Evolutionary conservation across 2,888 invertebrate species (phyloP), one percentile per base, ranked within the genome.

Genomic region (Drepanosiphum platanoidis): DNA sequence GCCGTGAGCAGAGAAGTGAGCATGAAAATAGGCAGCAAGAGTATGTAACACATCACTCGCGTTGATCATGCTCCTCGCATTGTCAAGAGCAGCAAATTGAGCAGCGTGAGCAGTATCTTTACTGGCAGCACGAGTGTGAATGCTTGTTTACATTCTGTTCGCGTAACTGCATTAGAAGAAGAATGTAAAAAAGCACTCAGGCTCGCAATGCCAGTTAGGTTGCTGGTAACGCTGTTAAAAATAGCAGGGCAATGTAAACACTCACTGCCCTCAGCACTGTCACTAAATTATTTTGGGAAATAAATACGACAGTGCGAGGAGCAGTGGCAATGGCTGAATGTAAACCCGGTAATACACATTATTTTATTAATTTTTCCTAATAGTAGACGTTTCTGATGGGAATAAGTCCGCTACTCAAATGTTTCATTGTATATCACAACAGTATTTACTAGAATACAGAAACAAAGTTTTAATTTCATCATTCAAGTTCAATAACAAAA

Each of bases 271-370:
- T 9, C 61, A 15, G 9, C 9, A 9, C 39, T 39, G 5, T 39
- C 39, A 39, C 39, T 39, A 9, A 61, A 61, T 5, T 61, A 61
- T 61, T 61, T 61, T 61, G 61, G 61, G 5, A 61, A 27, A 3
- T 66, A 66, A 66, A 66, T 66, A 30, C 27, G 13, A 27, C 66
- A 27, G 66, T 27, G 18, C 66, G 66, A 66, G 4, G 3, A 66
- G 66, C 66, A 66, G 32, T 4, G 66, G n/a, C 66, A 66, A 27
- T 66, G 66, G 66, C 66, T 66, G 66, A 66, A 66, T 66, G 3
- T 66, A 27, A 66, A 66, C 27, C 27, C 13, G 66, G 3, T 66
- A 66, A 27, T 15, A 66, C n/a, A n/a, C n/a, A n/a, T n/a, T n/a
- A n/a, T n/a, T n/a, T n/a, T n/a, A n/a, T n/a, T n/a, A n/a, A n/a